Base-by-base conservation (phyloP, 2,888 invertebrate species). In the Hecatera dysodea region DNA sequence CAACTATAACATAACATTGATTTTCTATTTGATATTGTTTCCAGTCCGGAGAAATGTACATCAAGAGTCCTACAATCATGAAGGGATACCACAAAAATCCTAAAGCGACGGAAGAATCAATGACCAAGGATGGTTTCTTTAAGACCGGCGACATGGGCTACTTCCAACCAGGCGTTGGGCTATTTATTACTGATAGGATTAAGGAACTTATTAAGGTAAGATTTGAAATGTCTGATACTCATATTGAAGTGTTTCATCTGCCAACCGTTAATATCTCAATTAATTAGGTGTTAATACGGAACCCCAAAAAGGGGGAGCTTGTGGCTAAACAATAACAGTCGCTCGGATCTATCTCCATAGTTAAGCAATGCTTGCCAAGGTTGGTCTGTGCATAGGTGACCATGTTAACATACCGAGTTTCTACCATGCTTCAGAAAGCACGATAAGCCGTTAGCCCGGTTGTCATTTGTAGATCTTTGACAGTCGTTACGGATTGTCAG, bases 181-280 rank as follows among this genome's bases (percentile, higher is more conserved):
- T 98, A 70, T 98, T 96, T 83, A 97, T 98, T 59, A 97, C 97
- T n/a, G 98, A 98, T 88, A 96, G 98, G 73, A 95, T 97, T 74
- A 98, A 98, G 90, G 98, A 98, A 89, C 94, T 98, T 55, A 98
- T 98, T 81, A 98, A 98, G 94, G 96, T 95, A 79, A 81, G 48
- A 50, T 8, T 7, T 29, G 3, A 33, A 0, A 8, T 15, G 11
- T 44, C 24, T 15, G 15, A 33, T 52, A 19, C 15, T 55, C 15
- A 15, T 22, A 27, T 55, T 19, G 46, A n/a, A 46, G 11, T 46
- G 11, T 17, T 4, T 46, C n/a, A 46, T 46, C 9, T 11, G 9
- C 46, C 46, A n/a, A 11, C 19, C 22, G 2, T 46, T 46, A n/a
- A 3, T 9, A 22, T 46, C 46, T 8, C 44, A 46, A 9, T 46